Evolutionary conservation across 1,140 invertebrate genomes (phyloP), one percentile per base, ranked within the genome.

Genomic region (Lerema accius): DNA sequence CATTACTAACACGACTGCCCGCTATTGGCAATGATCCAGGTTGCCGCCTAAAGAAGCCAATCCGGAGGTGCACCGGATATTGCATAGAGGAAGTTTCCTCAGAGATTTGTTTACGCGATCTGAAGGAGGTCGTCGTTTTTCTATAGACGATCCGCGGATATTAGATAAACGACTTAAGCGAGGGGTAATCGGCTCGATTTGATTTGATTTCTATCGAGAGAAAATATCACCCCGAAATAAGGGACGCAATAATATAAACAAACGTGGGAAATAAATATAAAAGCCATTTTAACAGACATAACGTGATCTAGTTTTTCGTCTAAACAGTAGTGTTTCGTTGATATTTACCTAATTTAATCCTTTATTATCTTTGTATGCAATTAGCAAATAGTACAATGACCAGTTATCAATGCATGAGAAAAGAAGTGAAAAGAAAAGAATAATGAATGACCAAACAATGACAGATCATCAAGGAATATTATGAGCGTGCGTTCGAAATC

Each of bases 71-170:
- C 50, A 79, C 81, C 81, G 86, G 86, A 89, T 79, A 86, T 88
- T 85, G 73, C 69, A 81, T 83, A 70, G 80, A 82, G 76, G 81
- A 85, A 84, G 80, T 88, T 86, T 82, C 86, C 84, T 86, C 78
- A 81, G 75, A 89, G 71, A 88, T 82, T 89, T 88, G 83, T 86
- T 89, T 88, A 84, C 78, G 76, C 69, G 76, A 83, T 63, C 71
- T 70, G 74, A 71, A 78, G 77, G 69, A 58, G 76, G 80, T 78
- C 73, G 82, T 80, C 61, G 71, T 64, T 76, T 84, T 83, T 78
- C n/a, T 73, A 49, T 67, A 67, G 72, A 73, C 70, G 75, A 78
- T 75, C 73, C 68, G 66, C 79, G 84, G 83, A 87, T 79, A 85
- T 87, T 81, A 75, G 63, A 83, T 86, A 68, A 65, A 68, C 71